Conservation (phyloP, 2,888 invertebrate species). For the Tetropium fuscum region DNA sequence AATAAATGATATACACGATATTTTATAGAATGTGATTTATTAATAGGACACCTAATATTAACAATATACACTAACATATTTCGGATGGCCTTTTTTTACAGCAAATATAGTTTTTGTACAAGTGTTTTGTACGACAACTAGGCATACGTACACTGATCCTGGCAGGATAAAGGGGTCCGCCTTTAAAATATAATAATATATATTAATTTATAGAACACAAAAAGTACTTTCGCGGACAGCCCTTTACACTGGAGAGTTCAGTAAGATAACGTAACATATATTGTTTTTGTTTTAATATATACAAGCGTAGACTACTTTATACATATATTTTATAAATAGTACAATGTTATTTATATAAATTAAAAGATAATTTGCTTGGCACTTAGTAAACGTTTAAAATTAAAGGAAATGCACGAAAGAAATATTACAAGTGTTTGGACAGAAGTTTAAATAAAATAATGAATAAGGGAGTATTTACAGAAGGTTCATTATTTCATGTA, state of each 20-base stretch:
- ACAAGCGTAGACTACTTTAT: constrained; percentile 48
- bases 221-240: not conserved
- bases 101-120: constrained; percentile 56
- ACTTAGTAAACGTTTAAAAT: constrained; percentile 36
- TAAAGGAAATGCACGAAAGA: constrained; percentile 36
- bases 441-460: constrained; percentile 29
- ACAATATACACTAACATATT: constrained; percentile 63
- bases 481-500: constrained; percentile 28
- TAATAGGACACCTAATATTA: constrained; percentile 63
- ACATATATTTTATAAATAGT: constrained; percentile 53
- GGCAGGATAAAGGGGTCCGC: constrained; percentile 6
- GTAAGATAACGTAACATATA: constrained; percentile 36
- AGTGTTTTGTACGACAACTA: constrained; percentile 51
- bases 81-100: constrained; percentile 58
- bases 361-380: constrained; percentile 41
- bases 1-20: not conserved
- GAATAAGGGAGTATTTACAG: constrained; percentile 26
- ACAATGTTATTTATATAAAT: constrained; percentile 42
- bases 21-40: constrained; percentile 62
- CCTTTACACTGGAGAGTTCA: not conserved
- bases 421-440: constrained; percentile 16
- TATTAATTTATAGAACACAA: constrained; percentile 7
- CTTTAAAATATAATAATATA: constrained; percentile 17
- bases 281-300: constrained; percentile 42
- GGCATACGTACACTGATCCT: constrained; percentile 38